Evolutionary conservation across 2,888 invertebrate genomes (phyloP).

Genomic region (Thumatha senex): DNA sequence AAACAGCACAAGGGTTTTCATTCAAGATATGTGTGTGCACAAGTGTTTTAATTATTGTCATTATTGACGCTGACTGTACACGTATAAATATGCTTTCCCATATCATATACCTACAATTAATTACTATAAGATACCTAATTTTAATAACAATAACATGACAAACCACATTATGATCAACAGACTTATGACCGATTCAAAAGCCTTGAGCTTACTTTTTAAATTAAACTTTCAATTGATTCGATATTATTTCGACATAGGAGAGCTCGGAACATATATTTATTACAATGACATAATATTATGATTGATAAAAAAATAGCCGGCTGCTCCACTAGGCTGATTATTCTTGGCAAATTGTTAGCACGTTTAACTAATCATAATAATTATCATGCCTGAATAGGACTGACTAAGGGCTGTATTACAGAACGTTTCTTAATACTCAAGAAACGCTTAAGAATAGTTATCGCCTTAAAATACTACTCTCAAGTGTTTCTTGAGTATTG

Average conservation of each 20-base stretch:
- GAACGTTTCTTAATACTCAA: too few species aligned
- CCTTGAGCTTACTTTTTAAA: conserved; percentile 6
- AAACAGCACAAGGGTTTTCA: too few species aligned
- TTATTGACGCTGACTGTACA: too few species aligned
- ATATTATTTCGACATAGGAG: conserved; percentile 9
- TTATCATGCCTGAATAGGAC: too few species aligned
- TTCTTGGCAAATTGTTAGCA: conserved; percentile 1
- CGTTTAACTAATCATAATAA: too few species aligned
- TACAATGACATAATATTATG: not conserved
- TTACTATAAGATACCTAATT: not conserved
- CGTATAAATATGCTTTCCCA: not conserved
- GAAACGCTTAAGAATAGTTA: too few species aligned
- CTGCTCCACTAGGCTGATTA: not conserved
- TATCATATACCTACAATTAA: not conserved
- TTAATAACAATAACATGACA: not conserved
- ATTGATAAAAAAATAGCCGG: not conserved
- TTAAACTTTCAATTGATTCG: conserved; percentile 9
- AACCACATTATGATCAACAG: conserved; percentile 5
- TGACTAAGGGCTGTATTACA: too few species aligned
- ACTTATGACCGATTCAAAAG: not conserved
- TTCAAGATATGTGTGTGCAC: too few species aligned
- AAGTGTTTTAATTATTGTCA: too few species aligned
- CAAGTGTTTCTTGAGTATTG: too few species aligned
- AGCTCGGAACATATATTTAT: conserved; percentile 1
- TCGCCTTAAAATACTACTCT: too few species aligned